phyloP scores from a whole-genome alignment of 2,113 vertebrate genomes.

The Triplophysa siluroides region DNA sequence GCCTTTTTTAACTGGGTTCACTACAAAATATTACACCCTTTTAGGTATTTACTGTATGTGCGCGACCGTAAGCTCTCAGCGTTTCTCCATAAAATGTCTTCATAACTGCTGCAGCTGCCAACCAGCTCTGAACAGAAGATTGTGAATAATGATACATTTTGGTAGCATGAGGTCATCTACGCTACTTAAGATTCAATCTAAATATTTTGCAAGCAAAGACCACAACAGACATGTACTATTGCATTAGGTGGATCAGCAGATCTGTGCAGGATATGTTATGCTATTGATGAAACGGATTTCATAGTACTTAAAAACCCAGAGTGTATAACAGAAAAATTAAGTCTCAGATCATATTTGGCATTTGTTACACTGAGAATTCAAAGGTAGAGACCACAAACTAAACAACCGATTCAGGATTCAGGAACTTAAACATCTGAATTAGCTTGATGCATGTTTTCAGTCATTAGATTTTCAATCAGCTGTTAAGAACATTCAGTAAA shows the following conservation, averaged over 20 bases:
- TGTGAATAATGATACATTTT: neutral
- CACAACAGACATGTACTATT: neutral
- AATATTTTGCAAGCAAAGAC: neutral
- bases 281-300: neutral
- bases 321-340: neutral
- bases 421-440: conserved; percentile 7
- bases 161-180: neutral
- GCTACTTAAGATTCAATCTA: neutral
- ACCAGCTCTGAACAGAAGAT: neutral
- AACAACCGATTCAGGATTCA: neutral
- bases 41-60: neutral
- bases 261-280: neutral
- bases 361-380: conserved; percentile 33
- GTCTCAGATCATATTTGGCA: conserved; percentile 37
- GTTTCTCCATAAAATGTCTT: conserved; percentile 9
- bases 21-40: neutral
- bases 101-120: neutral
- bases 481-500: neutral
- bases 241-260: no score
- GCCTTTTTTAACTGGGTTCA: conserved; percentile 7
- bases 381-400: conserved; percentile 16
- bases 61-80: neutral
- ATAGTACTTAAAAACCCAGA: neutral
- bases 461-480: conserved; percentile 6
- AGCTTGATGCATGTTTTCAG: conserved; percentile 8